Percentiles rank a stretch among this genome's conserved stretches.
Evolutionary conservation across 2,888 invertebrate genomes (phyloP).

Genomic region (Psylliodes chrysocephalus): DNA sequence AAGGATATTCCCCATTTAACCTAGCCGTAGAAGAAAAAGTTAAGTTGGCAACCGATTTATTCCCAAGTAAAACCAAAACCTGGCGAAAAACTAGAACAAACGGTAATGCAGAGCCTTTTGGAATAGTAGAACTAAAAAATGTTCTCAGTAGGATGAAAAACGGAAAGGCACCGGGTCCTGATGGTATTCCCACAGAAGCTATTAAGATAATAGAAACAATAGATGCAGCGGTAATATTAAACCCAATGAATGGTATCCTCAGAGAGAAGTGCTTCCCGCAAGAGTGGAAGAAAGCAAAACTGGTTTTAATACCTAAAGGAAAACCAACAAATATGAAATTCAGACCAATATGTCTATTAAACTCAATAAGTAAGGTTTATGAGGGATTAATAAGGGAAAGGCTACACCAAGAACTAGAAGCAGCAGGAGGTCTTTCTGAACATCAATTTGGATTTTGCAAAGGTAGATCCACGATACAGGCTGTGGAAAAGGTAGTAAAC

Average conservation of each 20-base stretch:
- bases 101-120: too few relatives aligned
- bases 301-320: background rate
- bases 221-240: background rate
- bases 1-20: too few relatives aligned
- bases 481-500: background rate
- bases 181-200: background rate
- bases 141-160: background rate
- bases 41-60: background rate
- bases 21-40: too few relatives aligned
- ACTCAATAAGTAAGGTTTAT: background rate
- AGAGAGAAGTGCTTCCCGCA: too few relatives aligned
- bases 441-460: background rate
- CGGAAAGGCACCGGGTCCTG: background rate
- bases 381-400: background rate
- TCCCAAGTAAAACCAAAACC: background rate
- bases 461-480: background rate
- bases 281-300: background rate
- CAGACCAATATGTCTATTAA: background rate
- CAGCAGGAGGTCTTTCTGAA: background rate
- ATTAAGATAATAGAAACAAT: background rate
- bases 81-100: too few relatives aligned
- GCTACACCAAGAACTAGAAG: background rate
- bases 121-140: too few relatives aligned
- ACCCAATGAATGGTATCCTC: too few relatives aligned
- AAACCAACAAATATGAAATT: background rate